A percentile compares a stretch with the other conserved stretches of the same genome.
These are phyloP conservation scores for Garra rufa DNA, from an alignment of 2,113 vertebrate genomes.

Conservation along the genomic window DNA sequence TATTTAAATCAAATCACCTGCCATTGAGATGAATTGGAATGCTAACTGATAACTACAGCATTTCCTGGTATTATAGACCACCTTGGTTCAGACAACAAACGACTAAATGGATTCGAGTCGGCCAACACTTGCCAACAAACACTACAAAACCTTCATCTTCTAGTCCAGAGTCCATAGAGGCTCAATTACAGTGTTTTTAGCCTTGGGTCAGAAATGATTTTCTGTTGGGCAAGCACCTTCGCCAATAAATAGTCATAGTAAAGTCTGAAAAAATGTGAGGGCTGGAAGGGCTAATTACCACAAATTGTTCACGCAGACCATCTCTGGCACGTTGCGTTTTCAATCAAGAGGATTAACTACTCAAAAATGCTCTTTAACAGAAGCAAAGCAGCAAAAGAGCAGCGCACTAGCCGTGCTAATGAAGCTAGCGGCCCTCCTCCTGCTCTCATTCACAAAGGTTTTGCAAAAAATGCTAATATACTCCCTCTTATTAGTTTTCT, in stretches of 20 bases:
- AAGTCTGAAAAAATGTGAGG: not conserved
- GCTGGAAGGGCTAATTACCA: conserved; percentile 27
- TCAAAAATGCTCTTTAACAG: conserved; percentile 36
- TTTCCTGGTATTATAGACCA: not conserved
- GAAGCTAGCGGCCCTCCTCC: conserved; percentile 16
- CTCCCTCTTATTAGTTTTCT: conserved; percentile 9
- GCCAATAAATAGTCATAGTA: conserved; percentile 9
- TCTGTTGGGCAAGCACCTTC: conserved; percentile 9
- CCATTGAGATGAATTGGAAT: not conserved
- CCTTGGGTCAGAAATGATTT: conserved; percentile 26
- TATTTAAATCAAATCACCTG: not conserved
- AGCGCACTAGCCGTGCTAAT: conserved; percentile 20
- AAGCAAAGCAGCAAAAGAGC: not conserved
- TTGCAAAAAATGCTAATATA: conserved; percentile 3
- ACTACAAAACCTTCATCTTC: not conserved
- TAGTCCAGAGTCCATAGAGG: not conserved
- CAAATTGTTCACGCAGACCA: conserved; percentile 35
- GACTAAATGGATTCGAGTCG: not conserved
- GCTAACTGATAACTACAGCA: not conserved
- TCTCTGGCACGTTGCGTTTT: conserved; percentile 24
- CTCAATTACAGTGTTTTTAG: conserved; percentile 23
- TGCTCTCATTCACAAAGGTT: conserved; percentile 37
- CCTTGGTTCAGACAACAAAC: not conserved
- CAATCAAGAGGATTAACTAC: conserved; percentile 44
- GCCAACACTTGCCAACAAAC: not conserved